These are phyloP conservation scores for Heteromurus nitidus DNA, from an alignment of 2,888 invertebrate species.

Conservation along the genomic window DNA sequence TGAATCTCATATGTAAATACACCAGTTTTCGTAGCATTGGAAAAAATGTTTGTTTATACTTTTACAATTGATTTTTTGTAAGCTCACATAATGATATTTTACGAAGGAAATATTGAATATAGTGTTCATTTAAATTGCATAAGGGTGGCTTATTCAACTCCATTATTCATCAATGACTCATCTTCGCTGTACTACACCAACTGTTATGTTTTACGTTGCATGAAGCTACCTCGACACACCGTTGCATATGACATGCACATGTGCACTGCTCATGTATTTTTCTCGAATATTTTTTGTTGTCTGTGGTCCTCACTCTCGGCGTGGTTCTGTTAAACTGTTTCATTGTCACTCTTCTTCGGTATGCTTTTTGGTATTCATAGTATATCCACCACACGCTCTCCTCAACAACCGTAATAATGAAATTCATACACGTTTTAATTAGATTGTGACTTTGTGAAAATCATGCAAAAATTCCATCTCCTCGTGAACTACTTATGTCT, in stretches of 20 bases:
- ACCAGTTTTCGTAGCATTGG: neutral
- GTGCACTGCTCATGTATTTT: neutral
- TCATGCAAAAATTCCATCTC: too few relatives aligned
- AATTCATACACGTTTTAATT: too few relatives aligned
- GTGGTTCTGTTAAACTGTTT: too few relatives aligned
- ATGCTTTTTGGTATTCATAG: too few relatives aligned
- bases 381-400: too few relatives aligned
- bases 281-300: constrained; percentile 23
- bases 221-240: neutral
- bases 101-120: neutral
- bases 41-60: neutral
- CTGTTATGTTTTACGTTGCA: neutral
- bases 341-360: too few relatives aligned
- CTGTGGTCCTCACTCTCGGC: neutral
- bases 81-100: neutral
- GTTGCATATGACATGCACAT: neutral
- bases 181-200: neutral
- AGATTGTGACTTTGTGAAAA: too few relatives aligned
- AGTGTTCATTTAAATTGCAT: neutral
- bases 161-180: neutral
- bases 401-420: too few relatives aligned
- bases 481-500: too few relatives aligned
- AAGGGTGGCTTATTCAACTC: neutral
- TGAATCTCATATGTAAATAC: neutral
- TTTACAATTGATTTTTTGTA: too few relatives aligned